Evolutionary conservation across 1,140 invertebrate species (phyloP).

Genomic region (Tetragnatha versicolor): DNA sequence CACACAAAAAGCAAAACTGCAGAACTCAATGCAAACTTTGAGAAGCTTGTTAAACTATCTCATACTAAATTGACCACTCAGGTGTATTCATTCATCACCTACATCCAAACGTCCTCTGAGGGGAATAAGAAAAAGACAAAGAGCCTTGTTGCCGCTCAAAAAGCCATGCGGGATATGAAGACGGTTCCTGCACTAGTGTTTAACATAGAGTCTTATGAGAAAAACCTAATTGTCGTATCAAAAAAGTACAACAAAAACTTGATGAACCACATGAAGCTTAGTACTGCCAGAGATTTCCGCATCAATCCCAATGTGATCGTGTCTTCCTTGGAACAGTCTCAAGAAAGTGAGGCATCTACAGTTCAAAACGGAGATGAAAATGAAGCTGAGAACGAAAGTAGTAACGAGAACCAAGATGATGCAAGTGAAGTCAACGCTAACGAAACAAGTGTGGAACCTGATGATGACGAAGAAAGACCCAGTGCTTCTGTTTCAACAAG

Average conservation of each 20-base stretch:
- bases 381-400: background rate
- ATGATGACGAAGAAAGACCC: too few relatives aligned
- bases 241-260: constrained; percentile 67
- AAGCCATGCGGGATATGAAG: constrained; percentile 64
- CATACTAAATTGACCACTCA: constrained; percentile 63
- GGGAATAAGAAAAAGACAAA: constrained; percentile 19
- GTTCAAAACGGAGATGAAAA: background rate
- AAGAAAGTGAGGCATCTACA: background rate
- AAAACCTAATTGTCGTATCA: constrained; percentile 64
- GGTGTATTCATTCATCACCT: constrained; percentile 66
- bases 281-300: constrained; percentile 66
- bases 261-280: constrained; percentile 65
- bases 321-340: constrained; percentile 55
- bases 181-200: constrained; percentile 65
- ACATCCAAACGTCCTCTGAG: constrained; percentile 62
- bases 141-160: constrained; percentile 56
- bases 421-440: background rate
- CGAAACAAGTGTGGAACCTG: background rate
- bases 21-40: constrained; percentile 64
- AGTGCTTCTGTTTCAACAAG: background rate
- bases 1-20: constrained; percentile 59
- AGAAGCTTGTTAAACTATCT: constrained; percentile 65
- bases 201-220: constrained; percentile 66
- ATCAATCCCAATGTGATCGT: constrained; percentile 64
- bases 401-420: background rate